phyloP scores from a whole-genome alignment of 2,888 invertebrate species.

The Odontocolon sp. region DNA sequence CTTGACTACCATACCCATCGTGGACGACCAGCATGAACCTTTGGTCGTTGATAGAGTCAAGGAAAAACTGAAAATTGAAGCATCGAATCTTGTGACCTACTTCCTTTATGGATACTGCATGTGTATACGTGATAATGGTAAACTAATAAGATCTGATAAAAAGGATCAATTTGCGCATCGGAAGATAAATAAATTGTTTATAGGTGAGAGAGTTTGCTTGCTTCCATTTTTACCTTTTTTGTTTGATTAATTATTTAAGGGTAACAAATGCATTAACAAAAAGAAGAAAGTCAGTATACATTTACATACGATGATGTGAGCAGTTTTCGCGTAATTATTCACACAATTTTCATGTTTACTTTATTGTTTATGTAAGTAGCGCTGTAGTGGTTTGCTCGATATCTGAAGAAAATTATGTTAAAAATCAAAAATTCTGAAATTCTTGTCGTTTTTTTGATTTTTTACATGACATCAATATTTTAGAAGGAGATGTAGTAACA shows the following conservation, averaged over 20 bases:
- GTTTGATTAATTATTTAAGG: background rate
- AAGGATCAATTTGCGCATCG: conserved; percentile 2
- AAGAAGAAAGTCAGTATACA: too few relatives aligned
- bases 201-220: conserved; percentile 5
- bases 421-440: too few relatives aligned
- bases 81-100: conserved; percentile 44
- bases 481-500: too few relatives aligned
- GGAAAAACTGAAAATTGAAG: conserved; percentile 50
- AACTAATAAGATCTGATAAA: conserved; percentile 25
- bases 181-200: conserved; percentile 11
- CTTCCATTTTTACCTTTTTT: background rate
- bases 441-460: too few relatives aligned
- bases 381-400: too few relatives aligned
- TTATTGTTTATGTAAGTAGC: too few relatives aligned
- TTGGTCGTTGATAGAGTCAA: conserved; percentile 35
- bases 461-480: too few relatives aligned
- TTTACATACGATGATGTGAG: background rate
- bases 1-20: conserved; percentile 9
- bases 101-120: conserved; percentile 11
- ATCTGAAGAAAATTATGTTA: too few relatives aligned
- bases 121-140: conserved; percentile 17
- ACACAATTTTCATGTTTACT: background rate
- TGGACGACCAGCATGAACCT: conserved; percentile 1
- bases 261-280: too few relatives aligned
- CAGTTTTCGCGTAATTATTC: conserved; percentile 6